Percentiles rank a stretch among this genome's conserved stretches.
phyloP scores from a whole-genome alignment of 2,797 vertebrate species.

The Odontamblyopus rebecca region DNA sequence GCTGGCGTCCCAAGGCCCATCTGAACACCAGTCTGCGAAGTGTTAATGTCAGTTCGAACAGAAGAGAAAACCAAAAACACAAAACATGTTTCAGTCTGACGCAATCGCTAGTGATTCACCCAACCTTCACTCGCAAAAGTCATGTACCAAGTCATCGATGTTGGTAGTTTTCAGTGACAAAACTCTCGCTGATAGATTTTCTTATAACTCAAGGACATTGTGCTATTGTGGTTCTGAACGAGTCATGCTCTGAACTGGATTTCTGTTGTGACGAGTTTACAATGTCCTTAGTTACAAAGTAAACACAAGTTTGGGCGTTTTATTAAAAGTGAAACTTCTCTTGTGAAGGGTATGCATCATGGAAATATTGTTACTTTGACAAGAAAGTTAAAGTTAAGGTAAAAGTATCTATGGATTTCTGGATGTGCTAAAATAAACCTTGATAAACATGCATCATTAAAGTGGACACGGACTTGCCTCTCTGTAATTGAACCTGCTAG shows the following conservation, averaged over 20 bases:
- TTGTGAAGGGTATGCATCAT: too few relatives aligned
- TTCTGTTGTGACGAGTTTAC: not conserved
- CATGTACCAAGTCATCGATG: not conserved
- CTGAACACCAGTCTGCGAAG: not conserved
- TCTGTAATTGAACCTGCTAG: too few relatives aligned
- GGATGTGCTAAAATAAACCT: too few relatives aligned
- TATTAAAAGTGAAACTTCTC: not conserved
- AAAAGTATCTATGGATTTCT: too few relatives aligned
- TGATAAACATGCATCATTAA: too few relatives aligned
- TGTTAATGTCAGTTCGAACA: not conserved
- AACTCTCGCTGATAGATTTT: not conserved
- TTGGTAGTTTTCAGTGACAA: not conserved
- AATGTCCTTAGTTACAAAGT: not conserved
- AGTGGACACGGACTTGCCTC: too few relatives aligned
- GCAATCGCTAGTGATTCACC: too few relatives aligned
- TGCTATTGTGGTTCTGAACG: not conserved
- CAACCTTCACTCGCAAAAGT: not conserved
- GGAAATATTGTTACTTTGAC: not conserved
- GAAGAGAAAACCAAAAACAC: not conserved
- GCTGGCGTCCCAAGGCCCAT: not conserved
- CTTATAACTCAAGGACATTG: not conserved
- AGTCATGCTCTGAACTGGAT: not conserved
- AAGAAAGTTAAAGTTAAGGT: too few relatives aligned
- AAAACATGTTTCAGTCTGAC: too few relatives aligned
- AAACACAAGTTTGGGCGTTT: not conserved